phyloP scores from a whole-genome alignment of 2,113 vertebrate genomes.

The Plectropomus leopardus region DNA sequence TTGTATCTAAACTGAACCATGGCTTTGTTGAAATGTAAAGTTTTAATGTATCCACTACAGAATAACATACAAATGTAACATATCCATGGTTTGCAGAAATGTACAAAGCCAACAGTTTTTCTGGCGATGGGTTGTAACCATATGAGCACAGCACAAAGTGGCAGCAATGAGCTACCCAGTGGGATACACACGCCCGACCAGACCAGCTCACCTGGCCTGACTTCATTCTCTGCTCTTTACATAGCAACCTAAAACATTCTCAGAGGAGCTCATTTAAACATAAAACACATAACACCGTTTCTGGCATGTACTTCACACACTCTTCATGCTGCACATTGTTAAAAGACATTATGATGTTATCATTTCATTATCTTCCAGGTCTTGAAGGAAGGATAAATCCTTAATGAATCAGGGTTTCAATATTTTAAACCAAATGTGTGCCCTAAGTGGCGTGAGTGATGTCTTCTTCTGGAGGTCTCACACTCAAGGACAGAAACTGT shows the following conservation, averaged over 20 bases:
- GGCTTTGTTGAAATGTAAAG: too few species aligned
- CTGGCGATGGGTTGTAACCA: too few species aligned
- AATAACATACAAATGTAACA: too few species aligned
- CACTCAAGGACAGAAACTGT: slow-evolving; percentile 29
- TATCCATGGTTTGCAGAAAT: too few species aligned
- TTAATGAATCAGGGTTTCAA: slow-evolving; percentile 7
- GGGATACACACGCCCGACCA: too few species aligned
- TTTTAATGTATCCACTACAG: too few species aligned
- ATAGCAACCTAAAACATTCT: neutral
- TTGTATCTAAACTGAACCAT: too few species aligned
- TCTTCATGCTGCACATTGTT: slow-evolving; percentile 2
- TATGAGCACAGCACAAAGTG: too few species aligned
- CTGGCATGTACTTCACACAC: neutral
- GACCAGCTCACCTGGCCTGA: too few species aligned
- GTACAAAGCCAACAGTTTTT: too few species aligned
- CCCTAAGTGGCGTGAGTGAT: neutral
- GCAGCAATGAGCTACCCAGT: too few species aligned
- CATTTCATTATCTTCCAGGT: slow-evolving; percentile 13
- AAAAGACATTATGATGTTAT: neutral
- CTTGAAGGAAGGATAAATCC: neutral
- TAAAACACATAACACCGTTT: slow-evolving; percentile 9
- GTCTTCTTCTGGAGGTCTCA: slow-evolving; percentile 14
- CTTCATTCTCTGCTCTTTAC: too few species aligned
- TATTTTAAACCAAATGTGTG: neutral
- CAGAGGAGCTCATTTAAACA: slow-evolving; percentile 13